Base-by-base conservation (phyloP, 2,797 vertebrate genomes). In the Pseudomugil gertrudae region DNA sequence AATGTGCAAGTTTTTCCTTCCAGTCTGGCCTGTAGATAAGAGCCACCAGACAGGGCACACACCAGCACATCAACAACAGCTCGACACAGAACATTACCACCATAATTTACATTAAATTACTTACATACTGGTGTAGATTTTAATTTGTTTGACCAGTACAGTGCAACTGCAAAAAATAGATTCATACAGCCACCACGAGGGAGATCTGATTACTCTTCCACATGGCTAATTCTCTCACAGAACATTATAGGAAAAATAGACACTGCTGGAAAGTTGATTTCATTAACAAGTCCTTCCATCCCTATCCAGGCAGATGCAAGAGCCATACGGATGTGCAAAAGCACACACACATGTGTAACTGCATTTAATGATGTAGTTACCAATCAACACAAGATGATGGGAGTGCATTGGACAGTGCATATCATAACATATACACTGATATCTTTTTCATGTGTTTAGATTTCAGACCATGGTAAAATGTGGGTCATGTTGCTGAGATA, bases 51-150 rank as follows among this genome's bases (percentile, higher is more conserved):
- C 79, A 85, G 84, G 70, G 65, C 82, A 72, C 76, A 72, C 78
- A 80, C 58, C 92, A 94, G 91, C 88, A 87, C 85, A 89, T 92
- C 92, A 93, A 90, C 94, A 92, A 89, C 91, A 93, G 94, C 91
- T 72, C 3, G 93, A 95, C 93, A 94, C 95, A 96, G 95, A 95
- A 96, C 96, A 96, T 97, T 96, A 97, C 95, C 94, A 95, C 92
- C 89, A 91, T 95, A 90, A 97, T 97, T 96, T 96, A 95, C 94
- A 96, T 95, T 95, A 95, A 96, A 96, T 96, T 94, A 96, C 95
- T 94, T 94, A 95, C 95, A 96, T 96, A 94, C 93, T 96, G 94
- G 86, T 91, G 91, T 88, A 88, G 93, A 95, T 96, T 96, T 96
- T 93, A 95, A 97, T 97, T 96, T 95, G 92, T 95, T 95, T 96